These are phyloP conservation scores for Oxyruncus cristatus DNA, from an alignment of 2,113 vertebrate genomes.

Conservation along the genomic window DNA sequence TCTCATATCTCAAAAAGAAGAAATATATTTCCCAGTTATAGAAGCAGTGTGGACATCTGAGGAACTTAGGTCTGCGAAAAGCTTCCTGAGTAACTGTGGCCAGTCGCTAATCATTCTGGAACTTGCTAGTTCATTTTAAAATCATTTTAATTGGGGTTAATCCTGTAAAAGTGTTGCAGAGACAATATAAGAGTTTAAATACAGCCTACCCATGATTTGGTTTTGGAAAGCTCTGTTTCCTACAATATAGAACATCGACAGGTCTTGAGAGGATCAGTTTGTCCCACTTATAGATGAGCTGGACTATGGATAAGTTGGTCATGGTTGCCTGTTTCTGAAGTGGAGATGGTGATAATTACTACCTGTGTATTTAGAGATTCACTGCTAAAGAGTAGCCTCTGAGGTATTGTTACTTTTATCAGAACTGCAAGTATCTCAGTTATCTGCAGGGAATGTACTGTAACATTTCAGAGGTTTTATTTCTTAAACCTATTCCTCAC, in stretches of 20 bases:
- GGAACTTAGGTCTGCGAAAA: neutral
- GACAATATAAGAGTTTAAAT: neutral
- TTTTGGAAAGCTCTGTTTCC: neutral
- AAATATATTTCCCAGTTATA: neutral
- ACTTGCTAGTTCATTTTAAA: neutral
- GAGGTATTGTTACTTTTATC: neutral
- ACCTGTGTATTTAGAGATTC: neutral
- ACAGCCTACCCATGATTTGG: neutral
- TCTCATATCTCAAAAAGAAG: neutral
- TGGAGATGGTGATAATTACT: neutral
- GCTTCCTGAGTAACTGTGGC: neutral
- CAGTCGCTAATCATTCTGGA: neutral
- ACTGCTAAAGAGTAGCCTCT: neutral
- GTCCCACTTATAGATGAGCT: fast-evolving
- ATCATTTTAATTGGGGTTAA: neutral
- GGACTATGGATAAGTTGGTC: neutral
- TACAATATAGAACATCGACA: neutral
- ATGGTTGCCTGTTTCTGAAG: neutral
- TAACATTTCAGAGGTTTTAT: neutral
- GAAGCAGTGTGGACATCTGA: neutral
- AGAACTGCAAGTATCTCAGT: neutral
- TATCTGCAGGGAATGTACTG: neutral
- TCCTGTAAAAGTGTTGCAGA: neutral
- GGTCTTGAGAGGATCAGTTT: neutral
- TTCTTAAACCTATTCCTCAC: neutral